A percentile compares a stretch with the other conserved stretches of the same genome.
These are phyloP conservation scores for Cinclus mexicanus DNA, from an alignment of 2,113 vertebrate species.

Conservation along the genomic window DNA sequence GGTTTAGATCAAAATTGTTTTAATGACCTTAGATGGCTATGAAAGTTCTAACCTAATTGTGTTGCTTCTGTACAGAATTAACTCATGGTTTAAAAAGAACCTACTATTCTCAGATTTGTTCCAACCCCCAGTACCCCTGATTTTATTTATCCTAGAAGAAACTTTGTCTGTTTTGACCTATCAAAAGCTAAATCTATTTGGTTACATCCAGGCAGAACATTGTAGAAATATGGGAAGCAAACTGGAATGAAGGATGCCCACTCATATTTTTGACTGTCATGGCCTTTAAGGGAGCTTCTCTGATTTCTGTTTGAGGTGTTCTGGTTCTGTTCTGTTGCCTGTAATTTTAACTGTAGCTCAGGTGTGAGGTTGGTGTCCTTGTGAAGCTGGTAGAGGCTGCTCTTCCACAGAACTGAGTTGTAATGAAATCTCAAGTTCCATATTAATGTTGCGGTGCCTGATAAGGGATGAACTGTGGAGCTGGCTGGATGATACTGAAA, in stretches of 20 bases:
- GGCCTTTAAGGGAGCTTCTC: not conserved
- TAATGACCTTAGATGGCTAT: not conserved
- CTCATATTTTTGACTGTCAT: not conserved
- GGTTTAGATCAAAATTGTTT: not conserved
- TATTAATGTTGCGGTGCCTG: accelerated
- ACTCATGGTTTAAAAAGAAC: not conserved
- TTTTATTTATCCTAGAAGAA: not conserved
- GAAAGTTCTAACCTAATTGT: not conserved
- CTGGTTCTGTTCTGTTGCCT: not conserved
- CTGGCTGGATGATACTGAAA: not conserved
- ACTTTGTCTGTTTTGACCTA: not conserved
- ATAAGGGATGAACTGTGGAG: not conserved
- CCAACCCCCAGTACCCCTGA: accelerated
- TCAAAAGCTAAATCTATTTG: not conserved
- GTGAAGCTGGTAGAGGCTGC: not conserved
- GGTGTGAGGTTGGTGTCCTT: not conserved
- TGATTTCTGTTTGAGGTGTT: not conserved
- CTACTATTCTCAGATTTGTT: not conserved
- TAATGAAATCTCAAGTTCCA: not conserved
- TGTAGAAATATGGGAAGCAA: accelerated
- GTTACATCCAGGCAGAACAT: not conserved
- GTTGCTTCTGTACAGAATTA: not conserved
- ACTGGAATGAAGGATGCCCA: not conserved
- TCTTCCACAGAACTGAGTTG: not conserved
- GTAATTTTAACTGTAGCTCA: not conserved